A percentile compares a stretch with the other conserved stretches of the same genome.
Evolutionary conservation across 2,113 vertebrate genomes (phyloP).

Genomic region (Dolichallabes microphthalmus): DNA sequence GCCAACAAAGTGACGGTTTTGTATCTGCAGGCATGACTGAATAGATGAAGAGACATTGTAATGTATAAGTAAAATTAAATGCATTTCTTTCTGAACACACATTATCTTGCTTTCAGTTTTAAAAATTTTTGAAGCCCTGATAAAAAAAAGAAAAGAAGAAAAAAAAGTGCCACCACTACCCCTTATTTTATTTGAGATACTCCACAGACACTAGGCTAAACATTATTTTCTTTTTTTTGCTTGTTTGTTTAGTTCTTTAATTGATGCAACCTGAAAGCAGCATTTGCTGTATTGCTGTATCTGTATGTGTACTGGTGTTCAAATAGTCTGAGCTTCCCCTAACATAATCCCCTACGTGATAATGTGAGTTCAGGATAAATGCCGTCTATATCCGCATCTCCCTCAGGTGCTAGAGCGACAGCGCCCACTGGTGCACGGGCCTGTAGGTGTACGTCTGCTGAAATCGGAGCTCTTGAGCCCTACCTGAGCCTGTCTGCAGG

Average conservation of each 20-base stretch:
- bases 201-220: neutral
- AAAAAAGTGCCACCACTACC: neutral
- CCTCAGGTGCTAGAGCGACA: slow-evolving; percentile 80
- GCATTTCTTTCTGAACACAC: neutral
- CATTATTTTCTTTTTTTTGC: neutral
- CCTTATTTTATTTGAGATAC: neutral
- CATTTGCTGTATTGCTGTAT: neutral
- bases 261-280: neutral
- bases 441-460: slow-evolving; percentile 83
- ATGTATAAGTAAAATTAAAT: slow-evolving; percentile 22
- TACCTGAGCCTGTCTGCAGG: slow-evolving; percentile 89
- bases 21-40: slow-evolving; percentile 47
- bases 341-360: slow-evolving; percentile 62
- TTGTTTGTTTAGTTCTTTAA: neutral
- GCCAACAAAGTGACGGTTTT: slow-evolving; percentile 47
- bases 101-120: slow-evolving; percentile 14
- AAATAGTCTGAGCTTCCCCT: slow-evolving; percentile 25
- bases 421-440: slow-evolving; percentile 73
- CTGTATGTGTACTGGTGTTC: slow-evolving; percentile 9
- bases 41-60: slow-evolving; percentile 43
- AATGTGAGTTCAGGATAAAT: slow-evolving; percentile 85
- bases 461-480: slow-evolving; percentile 80
- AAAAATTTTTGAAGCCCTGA: neutral
- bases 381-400: slow-evolving; percentile 91
- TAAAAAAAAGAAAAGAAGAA: neutral